These are phyloP conservation scores for Eupithecia tripunctaria DNA, from an alignment of 2,888 invertebrate genomes.

Conservation along the genomic window DNA sequence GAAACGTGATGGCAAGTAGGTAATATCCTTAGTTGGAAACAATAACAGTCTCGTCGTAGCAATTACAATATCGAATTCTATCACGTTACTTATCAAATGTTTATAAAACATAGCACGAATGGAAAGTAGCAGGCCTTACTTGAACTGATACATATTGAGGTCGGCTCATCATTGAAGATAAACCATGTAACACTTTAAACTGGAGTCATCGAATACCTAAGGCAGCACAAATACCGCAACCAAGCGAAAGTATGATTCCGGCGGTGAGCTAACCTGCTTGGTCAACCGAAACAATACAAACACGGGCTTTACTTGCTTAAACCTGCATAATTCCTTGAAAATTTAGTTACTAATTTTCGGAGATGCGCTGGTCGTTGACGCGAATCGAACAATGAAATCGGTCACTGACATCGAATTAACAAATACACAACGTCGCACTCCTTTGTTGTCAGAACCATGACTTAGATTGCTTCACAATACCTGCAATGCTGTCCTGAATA, in stretches of 20 bases:
- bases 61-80: slow-evolving; percentile 22
- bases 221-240: slow-evolving; percentile 20
- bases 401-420: slow-evolving; percentile 48
- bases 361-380: slow-evolving; percentile 25
- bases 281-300: slow-evolving; percentile 22
- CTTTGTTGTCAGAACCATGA: slow-evolving; percentile 41
- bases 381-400: slow-evolving; percentile 39
- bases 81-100: slow-evolving; percentile 29
- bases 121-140: slow-evolving; percentile 24
- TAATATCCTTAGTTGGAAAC: slow-evolving; percentile 9
- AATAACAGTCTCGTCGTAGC: slow-evolving; percentile 16
- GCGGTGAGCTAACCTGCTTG: slow-evolving; percentile 18
- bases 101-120: slow-evolving; percentile 35
- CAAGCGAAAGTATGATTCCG: slow-evolving; percentile 25
- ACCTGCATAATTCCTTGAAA: slow-evolving; percentile 11
- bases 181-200: slow-evolving; percentile 16
- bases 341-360: slow-evolving; percentile 17
- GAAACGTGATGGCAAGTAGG: background rate
- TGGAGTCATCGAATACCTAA: slow-evolving; percentile 20
- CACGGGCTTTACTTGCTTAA: slow-evolving; percentile 5
- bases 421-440: slow-evolving; percentile 41
- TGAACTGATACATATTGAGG: slow-evolving; percentile 24
- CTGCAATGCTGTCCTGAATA: slow-evolving; percentile 86
- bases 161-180: slow-evolving; percentile 17
- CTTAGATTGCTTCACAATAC: slow-evolving; percentile 69